A percentile compares a stretch with the other conserved stretches of the same genome.
Evolutionary conservation across 2,888 invertebrate species (phyloP).

Genomic region (Altica lythri): DNA sequence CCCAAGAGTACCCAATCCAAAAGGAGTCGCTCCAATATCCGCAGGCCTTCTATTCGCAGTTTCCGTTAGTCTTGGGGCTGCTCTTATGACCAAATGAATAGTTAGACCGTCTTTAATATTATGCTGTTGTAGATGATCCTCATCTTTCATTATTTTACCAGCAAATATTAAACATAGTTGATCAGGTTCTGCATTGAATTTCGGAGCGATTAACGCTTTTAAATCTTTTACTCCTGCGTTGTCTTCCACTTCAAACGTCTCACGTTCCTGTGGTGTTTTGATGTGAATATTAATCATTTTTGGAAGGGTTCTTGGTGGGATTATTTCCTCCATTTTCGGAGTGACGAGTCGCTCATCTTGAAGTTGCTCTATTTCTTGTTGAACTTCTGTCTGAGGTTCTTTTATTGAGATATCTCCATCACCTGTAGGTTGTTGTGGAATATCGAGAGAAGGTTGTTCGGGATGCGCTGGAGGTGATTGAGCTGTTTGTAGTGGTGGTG

Average conservation of each 20-base stretch:
- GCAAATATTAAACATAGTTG: constrained; percentile 96
- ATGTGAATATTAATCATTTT: constrained; percentile 82
- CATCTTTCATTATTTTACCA: constrained; percentile 98
- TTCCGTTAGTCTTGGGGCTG: constrained; percentile 67
- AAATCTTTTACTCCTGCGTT: constrained; percentile 88
- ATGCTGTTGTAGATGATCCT: constrained; percentile 83
- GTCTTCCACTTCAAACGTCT: constrained; percentile 81
- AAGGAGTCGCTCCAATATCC: constrained; percentile 48
- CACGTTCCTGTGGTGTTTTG: constrained; percentile 93
- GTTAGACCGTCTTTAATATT: constrained; percentile 94
- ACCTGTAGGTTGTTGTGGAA: not conserved
- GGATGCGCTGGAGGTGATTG: too few species aligned
- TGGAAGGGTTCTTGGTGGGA: constrained; percentile 16
- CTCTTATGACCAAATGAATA: constrained; percentile 92
- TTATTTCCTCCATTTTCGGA: constrained; percentile 9
- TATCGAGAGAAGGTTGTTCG: constrained; percentile 5
- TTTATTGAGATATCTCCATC: not conserved
- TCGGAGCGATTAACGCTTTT: constrained; percentile 79
- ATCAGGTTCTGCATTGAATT: constrained; percentile 84
- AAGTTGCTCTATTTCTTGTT: constrained; percentile 20
- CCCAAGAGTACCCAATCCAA: constrained; percentile 59
- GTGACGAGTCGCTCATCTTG: too few species aligned
- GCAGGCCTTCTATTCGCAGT: constrained; percentile 50
- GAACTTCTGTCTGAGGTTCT: constrained; percentile 5
- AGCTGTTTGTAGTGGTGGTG: too few species aligned